Conservation (phyloP, 2,113 vertebrate species). For the Actenoides lindsayi region DNA sequence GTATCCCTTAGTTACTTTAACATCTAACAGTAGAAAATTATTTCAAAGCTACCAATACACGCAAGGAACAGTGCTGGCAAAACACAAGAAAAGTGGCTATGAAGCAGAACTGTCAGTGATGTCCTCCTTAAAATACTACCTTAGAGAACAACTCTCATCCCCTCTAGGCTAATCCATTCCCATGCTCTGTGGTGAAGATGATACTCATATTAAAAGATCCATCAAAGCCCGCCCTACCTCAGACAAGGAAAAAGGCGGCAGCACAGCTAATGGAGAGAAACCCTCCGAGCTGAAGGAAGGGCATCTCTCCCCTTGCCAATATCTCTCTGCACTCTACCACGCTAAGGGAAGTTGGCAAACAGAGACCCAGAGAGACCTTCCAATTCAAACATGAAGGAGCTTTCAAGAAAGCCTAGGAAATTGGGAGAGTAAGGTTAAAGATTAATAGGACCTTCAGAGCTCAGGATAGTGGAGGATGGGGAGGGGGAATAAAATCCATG, state of each 20-base stretch:
- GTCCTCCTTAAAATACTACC: constrained; percentile 20
- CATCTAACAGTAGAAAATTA: not conserved
- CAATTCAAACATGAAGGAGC: not conserved
- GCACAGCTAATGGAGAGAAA: constrained; percentile 34
- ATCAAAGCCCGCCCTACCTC: not conserved
- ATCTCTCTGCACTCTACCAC: not conserved
- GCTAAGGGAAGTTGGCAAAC: not conserved
- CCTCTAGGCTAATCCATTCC: constrained; percentile 53
- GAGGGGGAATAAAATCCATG: fast-evolving
- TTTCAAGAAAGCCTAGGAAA: not conserved
- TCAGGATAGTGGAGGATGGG: not conserved
- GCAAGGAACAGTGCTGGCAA: not conserved
- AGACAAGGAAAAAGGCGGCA: not conserved
- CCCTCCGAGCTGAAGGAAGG: not conserved
- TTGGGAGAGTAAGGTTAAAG: not conserved
- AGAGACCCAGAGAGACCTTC: not conserved
- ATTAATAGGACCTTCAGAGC: not conserved
- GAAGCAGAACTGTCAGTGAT: not conserved
- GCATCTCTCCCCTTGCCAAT: not conserved
- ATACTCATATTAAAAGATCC: constrained; percentile 58
- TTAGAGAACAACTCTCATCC: not conserved
- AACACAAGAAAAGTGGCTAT: not conserved
- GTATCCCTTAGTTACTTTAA: not conserved
- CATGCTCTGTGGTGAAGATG: constrained; percentile 9
- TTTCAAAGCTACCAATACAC: not conserved